These are phyloP conservation scores for Apamea sordens DNA, from an alignment of 2,888 invertebrate species.

Conservation along the genomic window DNA sequence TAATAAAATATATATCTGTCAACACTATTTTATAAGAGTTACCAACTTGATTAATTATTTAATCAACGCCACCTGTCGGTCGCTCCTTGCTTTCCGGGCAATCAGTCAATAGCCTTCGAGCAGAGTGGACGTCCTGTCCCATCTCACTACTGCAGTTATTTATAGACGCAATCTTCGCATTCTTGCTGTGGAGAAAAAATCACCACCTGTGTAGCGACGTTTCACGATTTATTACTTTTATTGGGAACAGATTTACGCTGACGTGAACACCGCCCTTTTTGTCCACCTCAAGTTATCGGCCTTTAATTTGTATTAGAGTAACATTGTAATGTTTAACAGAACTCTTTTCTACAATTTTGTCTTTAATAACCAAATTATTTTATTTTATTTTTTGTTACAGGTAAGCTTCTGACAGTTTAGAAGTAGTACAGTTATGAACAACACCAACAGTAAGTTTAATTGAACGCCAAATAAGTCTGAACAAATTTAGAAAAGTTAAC, in stretches of 20 bases:
- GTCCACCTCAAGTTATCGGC: slow-evolving; percentile 55
- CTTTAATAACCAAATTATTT: slow-evolving; percentile 24
- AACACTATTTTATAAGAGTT: slow-evolving; percentile 50
- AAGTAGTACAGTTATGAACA: slow-evolving; percentile 23
- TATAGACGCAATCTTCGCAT: slow-evolving; percentile 86
- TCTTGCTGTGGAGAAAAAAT: slow-evolving; percentile 76
- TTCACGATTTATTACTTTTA: slow-evolving; percentile 83
- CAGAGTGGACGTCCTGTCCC: slow-evolving; percentile 79
- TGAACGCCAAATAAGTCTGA: slow-evolving; percentile 45
- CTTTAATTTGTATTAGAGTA: slow-evolving; percentile 41
- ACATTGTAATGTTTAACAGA: slow-evolving; percentile 7
- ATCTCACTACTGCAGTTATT: slow-evolving; percentile 83
- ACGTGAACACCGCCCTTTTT: slow-evolving; percentile 71
- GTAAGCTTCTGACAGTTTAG: slow-evolving; percentile 60
- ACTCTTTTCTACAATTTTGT: neutral
- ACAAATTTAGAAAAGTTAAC: slow-evolving; percentile 40
- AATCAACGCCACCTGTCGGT: slow-evolving; percentile 86
- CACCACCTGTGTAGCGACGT: slow-evolving; percentile 79
- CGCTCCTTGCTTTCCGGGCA: slow-evolving; percentile 79
- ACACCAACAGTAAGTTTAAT: slow-evolving; percentile 53
- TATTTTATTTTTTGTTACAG: slow-evolving; percentile 65
- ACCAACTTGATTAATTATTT: slow-evolving; percentile 84
- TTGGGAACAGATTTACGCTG: slow-evolving; percentile 78
- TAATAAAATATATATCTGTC: slow-evolving; percentile 19
- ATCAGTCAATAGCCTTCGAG: slow-evolving; percentile 82